Evolutionary conservation across 2,113 vertebrate species (phyloP), one percentile per base, ranked within the genome.

Genomic region (Solea solea): DNA sequence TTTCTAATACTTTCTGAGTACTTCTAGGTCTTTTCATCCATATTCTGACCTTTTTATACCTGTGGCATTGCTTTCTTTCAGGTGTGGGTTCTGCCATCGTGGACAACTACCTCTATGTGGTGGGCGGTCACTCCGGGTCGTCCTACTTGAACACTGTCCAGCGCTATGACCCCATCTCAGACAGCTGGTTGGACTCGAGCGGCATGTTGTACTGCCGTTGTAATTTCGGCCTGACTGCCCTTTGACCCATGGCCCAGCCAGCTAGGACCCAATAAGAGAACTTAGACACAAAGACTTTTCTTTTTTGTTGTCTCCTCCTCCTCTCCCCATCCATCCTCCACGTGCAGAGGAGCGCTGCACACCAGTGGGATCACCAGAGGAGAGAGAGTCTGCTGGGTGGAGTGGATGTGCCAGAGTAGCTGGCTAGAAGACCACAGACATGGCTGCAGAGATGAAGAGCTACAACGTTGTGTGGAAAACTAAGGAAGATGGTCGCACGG

Each of bases 131-230:
- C 83, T 99, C 98, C 0, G 98, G 98, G 25, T 99, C 97, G 0
- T 98, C 98, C 60, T 99, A 99, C 86, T 93, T 99, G 86, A 98
- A 98, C 91, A 96, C 95, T 13, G 97, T 98, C 53, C 98, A 99
- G 91, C 94, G 95, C 60, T 99, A 99, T 6, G 95, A 99, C 61
- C 97, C 98, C 12, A 95, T 98, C 86, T 94, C 95, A 0, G 97
- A 99, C 80, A 94, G 92, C 14, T 99, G 98, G 98, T 94, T 95
- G 93, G 97, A 99, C 93, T 96, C 95, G 0, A 96, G 96, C 1
- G 96, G 97, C 46, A 98, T 98, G 98, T 94, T 95, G 92, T 96
- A 96, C 86, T 98, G 97, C 69, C 97, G 98, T 7, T 99, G 98
- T 94, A 99, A 99, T 83, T 99, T 99, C 86, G 98, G 98, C 73